These are phyloP conservation scores for Amphimallon solstitiale DNA, from an alignment of 2,888 invertebrate species.

Conservation along the genomic window DNA sequence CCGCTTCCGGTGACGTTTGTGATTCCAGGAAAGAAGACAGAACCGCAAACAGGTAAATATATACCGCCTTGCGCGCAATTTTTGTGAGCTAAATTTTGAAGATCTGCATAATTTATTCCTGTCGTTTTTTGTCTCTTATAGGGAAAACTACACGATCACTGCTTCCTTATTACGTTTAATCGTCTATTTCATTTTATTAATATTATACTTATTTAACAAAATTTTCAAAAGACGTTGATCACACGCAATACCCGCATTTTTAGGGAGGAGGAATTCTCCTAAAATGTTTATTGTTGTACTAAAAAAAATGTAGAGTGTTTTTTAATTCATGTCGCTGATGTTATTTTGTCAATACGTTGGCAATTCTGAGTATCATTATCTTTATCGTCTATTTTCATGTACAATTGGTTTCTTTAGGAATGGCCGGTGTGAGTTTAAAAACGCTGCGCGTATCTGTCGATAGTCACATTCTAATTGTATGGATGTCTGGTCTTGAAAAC, in stretches of 20 bases:
- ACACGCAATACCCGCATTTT: not conserved
- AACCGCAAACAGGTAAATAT: conserved; percentile 45
- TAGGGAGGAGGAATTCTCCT: too few relatives aligned
- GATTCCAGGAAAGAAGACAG: conserved; percentile 54
- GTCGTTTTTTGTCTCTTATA: conserved; percentile 29
- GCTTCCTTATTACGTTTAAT: conserved; percentile 34
- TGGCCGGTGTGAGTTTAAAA: too few relatives aligned
- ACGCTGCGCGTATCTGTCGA: too few relatives aligned
- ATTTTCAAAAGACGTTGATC: conserved; percentile 29
- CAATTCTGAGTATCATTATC: not conserved
- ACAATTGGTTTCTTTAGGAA: too few relatives aligned
- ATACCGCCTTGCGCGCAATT: too few relatives aligned
- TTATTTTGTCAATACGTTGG: too few relatives aligned
- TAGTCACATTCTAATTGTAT: too few relatives aligned
- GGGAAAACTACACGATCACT: conserved; percentile 35
- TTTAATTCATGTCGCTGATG: too few relatives aligned
- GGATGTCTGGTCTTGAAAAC: too few relatives aligned
- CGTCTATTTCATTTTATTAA: conserved; percentile 30
- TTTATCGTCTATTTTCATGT: too few relatives aligned
- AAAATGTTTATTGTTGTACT: too few relatives aligned
- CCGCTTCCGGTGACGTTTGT: conserved; percentile 48
- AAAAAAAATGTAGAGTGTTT: too few relatives aligned
- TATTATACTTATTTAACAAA: conserved; percentile 35
- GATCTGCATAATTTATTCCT: conserved; percentile 11
- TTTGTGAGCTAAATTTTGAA: not conserved